phyloP scores from a whole-genome alignment of 2,888 invertebrate species.

The Diarsia dahlii region DNA sequence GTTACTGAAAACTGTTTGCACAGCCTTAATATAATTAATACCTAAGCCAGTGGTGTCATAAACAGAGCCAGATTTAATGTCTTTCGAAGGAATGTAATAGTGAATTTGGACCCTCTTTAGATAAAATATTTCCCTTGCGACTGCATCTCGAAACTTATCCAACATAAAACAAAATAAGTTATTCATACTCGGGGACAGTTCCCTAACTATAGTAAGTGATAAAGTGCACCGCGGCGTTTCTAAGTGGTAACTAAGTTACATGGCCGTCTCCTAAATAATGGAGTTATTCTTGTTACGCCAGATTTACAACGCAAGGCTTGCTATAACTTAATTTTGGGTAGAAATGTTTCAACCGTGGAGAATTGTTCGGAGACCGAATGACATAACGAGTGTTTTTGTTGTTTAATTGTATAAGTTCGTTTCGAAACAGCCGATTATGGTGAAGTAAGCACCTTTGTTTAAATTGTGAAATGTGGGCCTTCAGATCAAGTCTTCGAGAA shows the following conservation, averaged over 20 bases:
- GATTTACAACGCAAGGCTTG: slow-evolving; percentile 32
- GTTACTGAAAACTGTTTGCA: neutral
- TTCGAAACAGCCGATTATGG: too few species aligned
- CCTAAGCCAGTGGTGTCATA: neutral
- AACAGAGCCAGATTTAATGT: neutral
- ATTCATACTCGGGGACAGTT: slow-evolving; percentile 41
- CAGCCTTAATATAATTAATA: neutral
- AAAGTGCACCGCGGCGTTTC: slow-evolving; percentile 61
- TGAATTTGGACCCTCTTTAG: neutral
- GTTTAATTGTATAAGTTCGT: neutral
- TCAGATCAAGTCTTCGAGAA: neutral
- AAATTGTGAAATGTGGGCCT: neutral
- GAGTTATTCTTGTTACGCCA: slow-evolving; percentile 63
- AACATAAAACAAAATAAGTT: slow-evolving; percentile 30
- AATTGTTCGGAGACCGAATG: slow-evolving; percentile 1
- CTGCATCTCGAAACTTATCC: slow-evolving; percentile 15
- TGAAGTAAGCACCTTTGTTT: neutral
- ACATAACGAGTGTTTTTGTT: neutral
- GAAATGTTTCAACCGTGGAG: slow-evolving; percentile 24
- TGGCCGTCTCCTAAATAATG: slow-evolving; percentile 64
- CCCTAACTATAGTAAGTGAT: slow-evolving; percentile 65
- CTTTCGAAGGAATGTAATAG: neutral
- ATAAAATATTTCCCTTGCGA: neutral
- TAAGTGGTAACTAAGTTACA: slow-evolving; percentile 68
- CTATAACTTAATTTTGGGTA: slow-evolving; percentile 24